Base-by-base conservation (phyloP, 2,797 vertebrate species). In the Lophotriccus pileatus region DNA sequence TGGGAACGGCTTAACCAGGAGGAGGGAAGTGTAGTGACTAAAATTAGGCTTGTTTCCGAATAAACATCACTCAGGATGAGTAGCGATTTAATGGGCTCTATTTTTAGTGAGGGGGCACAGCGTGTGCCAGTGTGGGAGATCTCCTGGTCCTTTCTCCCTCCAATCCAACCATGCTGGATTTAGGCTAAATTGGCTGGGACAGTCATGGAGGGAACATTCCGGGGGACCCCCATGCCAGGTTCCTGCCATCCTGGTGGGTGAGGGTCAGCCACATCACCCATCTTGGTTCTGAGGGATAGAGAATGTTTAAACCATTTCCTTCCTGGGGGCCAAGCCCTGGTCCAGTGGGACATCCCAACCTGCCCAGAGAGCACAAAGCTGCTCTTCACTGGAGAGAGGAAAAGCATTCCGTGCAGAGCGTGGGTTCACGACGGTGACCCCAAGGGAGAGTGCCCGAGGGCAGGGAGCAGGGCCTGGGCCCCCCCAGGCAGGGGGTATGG, bases 41-140 rank as follows among this genome's bases (percentile, higher is more conserved):
- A 73, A 88, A 41, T 63, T 25, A 53, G 69, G 24, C 9, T n/a
- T 9, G n/a, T 79, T 76, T 76, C 18, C 0, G 3, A 76, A 59
- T 37, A 59, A 79, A 22, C 14, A 4, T 1, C 37, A 6, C 19
- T 41, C 36, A 3, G 62, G 81, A 52, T 24, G 67, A 73, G 32
- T 7, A 66, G 73, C 18, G 14, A 23, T 69, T 69, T 32, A n/a
- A 10, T 2, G 37, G 52, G 34, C 1, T 63, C 11, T 86, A 0
- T 16, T 79, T 92, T 37, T n/a, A 75, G 72, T 1, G 5, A 21
- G 12, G 7, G 30, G 23, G 27, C 2, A 20, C 2, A 0, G 9
- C 0, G 0, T 36, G 34, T 60, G 32, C 9, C 1, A 0, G 5
- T 10, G 22, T 1, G 0, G 10, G 34, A 18, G 34, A 8, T 69